Base-by-base conservation (phyloP, 2,113 vertebrate species). In the Pluvianellus socialis region DNA sequence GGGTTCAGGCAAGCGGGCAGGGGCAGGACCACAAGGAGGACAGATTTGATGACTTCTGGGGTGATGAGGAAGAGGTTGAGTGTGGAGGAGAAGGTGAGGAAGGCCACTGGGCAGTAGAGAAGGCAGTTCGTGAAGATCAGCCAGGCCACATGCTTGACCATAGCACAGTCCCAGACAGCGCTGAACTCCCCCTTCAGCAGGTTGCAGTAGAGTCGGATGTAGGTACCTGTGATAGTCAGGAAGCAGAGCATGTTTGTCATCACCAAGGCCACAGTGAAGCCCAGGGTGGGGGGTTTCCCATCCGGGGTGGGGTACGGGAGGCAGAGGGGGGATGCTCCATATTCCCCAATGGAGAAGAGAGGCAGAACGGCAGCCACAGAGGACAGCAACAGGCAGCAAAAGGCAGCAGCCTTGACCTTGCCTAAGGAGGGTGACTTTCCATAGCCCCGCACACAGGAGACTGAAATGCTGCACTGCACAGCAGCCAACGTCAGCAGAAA, bases 71-170 rank as follows among this genome's bases (percentile, higher is more conserved):
- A 98, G 89, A 99, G 99, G 91, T 98, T 98, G 87, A 99, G 98
- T 62, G 98, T 98, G 56, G 99, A 99, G 92, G 99, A 99, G 92
- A 99, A 99, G 77, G 99, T 99, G 74, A 99, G 98, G 97, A 99
- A 99, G 92, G 99, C 99, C 92, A 99, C 99, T 0, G 99, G 99
- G 61, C 99, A 99, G 94, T 99, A 99, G 32, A 99, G 99, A 45
- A 99, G 98, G 73, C 99, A 99, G 47, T 99, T 99, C 55, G 98
- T 98, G 79, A 99, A 99, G 97, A 99, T 99, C 86, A 99, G 98
- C 99, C 99, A 99, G 94, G 99, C 99, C 79, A 99, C 98, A 7
- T 99, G 99, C 97, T 99, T 98, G 95, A 99, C 98, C 98, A 99
- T 99, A 92, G 98, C 98, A 1, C 99, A 99, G 97, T 99, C 99